Evolutionary conservation across 1,140 invertebrate species (phyloP).

Genomic region (Phymorhynchus buccinoides): DNA sequence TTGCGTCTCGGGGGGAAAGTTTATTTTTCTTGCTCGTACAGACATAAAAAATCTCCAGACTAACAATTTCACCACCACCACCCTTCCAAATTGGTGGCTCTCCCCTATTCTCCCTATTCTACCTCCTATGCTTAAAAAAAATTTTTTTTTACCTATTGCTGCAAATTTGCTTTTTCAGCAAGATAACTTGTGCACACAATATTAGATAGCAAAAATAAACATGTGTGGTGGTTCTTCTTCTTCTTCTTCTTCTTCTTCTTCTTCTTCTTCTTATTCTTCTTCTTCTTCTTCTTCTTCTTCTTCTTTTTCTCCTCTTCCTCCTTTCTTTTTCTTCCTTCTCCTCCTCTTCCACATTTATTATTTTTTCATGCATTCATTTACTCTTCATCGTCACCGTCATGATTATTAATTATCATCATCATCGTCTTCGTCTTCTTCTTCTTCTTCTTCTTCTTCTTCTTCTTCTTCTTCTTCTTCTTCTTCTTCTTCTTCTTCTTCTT

Average conservation of each 20-base stretch:
- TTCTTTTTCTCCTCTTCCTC: neutral
- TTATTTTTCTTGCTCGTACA: too few species aligned
- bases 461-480: conserved; percentile 29
- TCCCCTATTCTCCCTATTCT: too few species aligned
- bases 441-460: conserved; percentile 27
- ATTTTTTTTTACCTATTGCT: too few species aligned
- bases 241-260: conserved; percentile 9
- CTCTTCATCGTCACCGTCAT: neutral
- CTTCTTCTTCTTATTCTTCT: neutral
- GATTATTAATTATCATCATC: neutral
- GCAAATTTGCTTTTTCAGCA: too few species aligned
- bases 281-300: conserved; percentile 16
- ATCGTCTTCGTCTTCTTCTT: conserved; percentile 12
- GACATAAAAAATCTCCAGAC: too few species aligned
- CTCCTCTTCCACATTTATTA: neutral
- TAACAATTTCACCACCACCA: too few species aligned
- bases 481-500: conserved; percentile 19
- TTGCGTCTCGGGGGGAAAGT: too few species aligned
- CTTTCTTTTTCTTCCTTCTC: neutral
- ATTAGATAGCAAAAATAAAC: too few species aligned
- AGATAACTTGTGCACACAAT: too few species aligned
- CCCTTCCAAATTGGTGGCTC: too few species aligned
- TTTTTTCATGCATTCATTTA: neutral
- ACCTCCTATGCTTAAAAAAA: too few species aligned
- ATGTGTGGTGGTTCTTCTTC: neutral